A percentile compares a stretch with the other conserved stretches of the same genome.
phyloP scores from a whole-genome alignment of 2,888 invertebrate genomes.

The Neoscelio sp. region DNA sequence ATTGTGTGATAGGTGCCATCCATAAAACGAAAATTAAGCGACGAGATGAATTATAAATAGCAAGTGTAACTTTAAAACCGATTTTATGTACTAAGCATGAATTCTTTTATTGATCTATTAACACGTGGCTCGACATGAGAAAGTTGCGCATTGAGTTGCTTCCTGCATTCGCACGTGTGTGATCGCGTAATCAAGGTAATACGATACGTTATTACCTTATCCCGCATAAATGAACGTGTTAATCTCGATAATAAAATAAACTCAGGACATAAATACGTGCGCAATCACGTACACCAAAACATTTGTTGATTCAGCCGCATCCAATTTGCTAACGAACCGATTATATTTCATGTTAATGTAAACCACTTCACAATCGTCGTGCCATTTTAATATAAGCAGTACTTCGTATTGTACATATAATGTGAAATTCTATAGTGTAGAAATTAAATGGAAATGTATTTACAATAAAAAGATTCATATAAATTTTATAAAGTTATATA shows the following conservation, averaged over 20 bases:
- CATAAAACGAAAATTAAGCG: not conserved
- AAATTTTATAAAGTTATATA: no score
- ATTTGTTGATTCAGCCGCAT: slow-evolving; percentile 17
- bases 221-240: slow-evolving; percentile 44
- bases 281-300: slow-evolving; percentile 4
- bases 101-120: slow-evolving; percentile 56
- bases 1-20: no score
- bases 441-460: no score
- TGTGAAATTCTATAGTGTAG: no score
- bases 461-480: no score
- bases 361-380: slow-evolving; percentile 12
- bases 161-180: slow-evolving; percentile 58
- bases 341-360: slow-evolving; percentile 10
- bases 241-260: slow-evolving; percentile 46
- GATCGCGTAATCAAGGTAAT: slow-evolving; percentile 53
- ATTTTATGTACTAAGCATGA: slow-evolving; percentile 27
- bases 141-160: slow-evolving; percentile 46
- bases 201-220: slow-evolving; percentile 38
- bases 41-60: no score
- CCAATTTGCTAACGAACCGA: slow-evolving; percentile 7
- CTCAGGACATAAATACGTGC: not conserved
- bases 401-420: no score
- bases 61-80: slow-evolving; percentile 31
- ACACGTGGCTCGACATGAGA: slow-evolving; percentile 50
- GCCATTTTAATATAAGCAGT: no score